These are phyloP conservation scores for Halcyon leucocephala DNA, from an alignment of 2,797 vertebrate genomes.

Conservation along the genomic window DNA sequence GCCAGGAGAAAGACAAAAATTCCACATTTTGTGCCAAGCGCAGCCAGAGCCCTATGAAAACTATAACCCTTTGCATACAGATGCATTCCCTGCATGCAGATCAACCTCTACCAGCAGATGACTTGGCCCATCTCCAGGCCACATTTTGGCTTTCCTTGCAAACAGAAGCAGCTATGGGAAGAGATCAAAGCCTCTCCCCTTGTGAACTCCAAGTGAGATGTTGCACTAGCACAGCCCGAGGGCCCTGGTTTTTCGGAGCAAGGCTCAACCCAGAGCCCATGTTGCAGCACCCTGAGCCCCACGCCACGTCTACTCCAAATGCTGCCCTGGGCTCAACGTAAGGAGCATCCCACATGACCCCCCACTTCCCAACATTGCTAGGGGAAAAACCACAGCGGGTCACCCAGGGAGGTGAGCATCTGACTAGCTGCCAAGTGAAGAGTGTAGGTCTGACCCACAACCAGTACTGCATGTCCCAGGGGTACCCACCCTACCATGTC, in stretches of 20 bases:
- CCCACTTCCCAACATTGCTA: accelerated
- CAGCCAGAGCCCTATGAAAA: neutral
- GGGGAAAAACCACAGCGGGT: accelerated
- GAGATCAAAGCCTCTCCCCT: neutral
- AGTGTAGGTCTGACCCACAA: accelerated
- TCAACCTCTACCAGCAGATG: neutral
- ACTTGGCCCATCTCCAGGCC: neutral
- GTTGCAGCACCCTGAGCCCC: accelerated
- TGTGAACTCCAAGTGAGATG: accelerated
- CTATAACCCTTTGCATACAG: neutral
- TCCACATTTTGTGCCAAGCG: neutral
- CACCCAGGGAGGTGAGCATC: too few relatives aligned
- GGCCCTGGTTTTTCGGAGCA: neutral
- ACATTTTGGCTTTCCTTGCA: neutral
- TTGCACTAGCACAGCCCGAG: neutral
- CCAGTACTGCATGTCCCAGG: neutral
- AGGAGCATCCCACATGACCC: accelerated
- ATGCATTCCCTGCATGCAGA: accelerated
- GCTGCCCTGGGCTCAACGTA: accelerated
- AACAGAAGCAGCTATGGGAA: neutral
- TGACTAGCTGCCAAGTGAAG: neutral
- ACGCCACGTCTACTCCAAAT: accelerated
- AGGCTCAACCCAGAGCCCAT: neutral
- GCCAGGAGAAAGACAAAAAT: neutral
- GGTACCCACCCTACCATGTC: neutral